Conservation (phyloP, 2,888 invertebrate genomes). For the Cheilosia scutellata region DNA sequence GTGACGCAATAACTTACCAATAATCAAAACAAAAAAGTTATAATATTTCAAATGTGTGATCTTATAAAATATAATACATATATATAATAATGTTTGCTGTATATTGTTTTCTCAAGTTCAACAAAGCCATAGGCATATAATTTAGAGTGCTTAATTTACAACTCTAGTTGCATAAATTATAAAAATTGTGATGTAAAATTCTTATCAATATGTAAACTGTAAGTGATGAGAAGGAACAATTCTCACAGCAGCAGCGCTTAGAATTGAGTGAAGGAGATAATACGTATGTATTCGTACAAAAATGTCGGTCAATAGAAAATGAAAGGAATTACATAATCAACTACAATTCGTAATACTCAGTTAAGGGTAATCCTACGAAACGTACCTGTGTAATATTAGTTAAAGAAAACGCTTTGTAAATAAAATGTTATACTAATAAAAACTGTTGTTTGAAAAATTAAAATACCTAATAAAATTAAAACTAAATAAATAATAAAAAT, state of each 20-base stretch:
- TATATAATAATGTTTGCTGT: conserved; percentile 36
- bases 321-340: conserved; percentile 83
- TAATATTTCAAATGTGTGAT: conserved; percentile 46
- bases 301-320: conserved; percentile 80
- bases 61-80: conserved; percentile 42
- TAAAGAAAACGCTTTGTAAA: conserved; percentile 61
- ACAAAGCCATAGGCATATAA: conserved; percentile 26
- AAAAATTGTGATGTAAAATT: conserved; percentile 57
- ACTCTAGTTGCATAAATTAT: conserved; percentile 26
- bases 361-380: conserved; percentile 68
- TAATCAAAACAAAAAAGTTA: conserved; percentile 67
- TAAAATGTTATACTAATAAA: conserved; percentile 54
- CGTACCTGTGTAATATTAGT: conserved; percentile 69
- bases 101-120: conserved; percentile 47
- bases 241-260: conserved; percentile 28
- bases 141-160: conserved; percentile 33
- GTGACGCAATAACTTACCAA: conserved; percentile 54
- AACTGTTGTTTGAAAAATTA: conserved; percentile 29
- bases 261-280: conserved; percentile 52
- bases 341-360: conserved; percentile 78
- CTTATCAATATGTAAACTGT: conserved; percentile 51
- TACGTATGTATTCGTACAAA: conserved; percentile 67
- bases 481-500: conserved; percentile 31
- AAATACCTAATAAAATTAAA: background rate
- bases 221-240: conserved; percentile 48